Conservation (phyloP, 2,113 vertebrate species). For the Chlamydotis undulata region DNA sequence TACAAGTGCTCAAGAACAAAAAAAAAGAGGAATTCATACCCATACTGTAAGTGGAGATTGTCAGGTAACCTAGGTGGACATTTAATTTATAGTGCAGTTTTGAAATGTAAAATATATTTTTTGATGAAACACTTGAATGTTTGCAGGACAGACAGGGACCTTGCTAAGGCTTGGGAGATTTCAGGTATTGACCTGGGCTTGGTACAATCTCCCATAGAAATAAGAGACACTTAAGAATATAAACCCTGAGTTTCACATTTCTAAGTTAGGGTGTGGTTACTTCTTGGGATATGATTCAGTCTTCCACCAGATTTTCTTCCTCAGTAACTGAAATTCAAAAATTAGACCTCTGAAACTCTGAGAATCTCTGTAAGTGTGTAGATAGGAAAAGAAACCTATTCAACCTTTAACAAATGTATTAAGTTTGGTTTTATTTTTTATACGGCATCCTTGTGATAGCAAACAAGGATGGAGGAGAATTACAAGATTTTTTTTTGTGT, state of each 20-base stretch:
- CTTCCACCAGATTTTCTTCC: background rate
- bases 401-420: background rate
- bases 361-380: background rate
- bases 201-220: background rate
- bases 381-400: background rate
- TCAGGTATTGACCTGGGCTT: background rate
- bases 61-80: background rate
- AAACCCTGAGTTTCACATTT: background rate
- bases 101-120: background rate
- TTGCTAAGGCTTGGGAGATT: background rate
- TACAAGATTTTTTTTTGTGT: background rate
- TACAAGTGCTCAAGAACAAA: background rate
- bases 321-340: background rate
- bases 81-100: background rate
- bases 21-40: background rate
- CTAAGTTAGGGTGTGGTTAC: background rate
- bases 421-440: background rate
- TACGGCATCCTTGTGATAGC: background rate
- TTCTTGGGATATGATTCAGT: background rate
- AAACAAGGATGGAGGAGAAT: background rate
- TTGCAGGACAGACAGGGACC: background rate
- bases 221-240: background rate
- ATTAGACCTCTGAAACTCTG: background rate
- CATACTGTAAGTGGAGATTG: background rate
- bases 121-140: background rate